These are phyloP conservation scores for Lathronympha strigana DNA, from an alignment of 2,888 invertebrate genomes.

Conservation along the genomic window DNA sequence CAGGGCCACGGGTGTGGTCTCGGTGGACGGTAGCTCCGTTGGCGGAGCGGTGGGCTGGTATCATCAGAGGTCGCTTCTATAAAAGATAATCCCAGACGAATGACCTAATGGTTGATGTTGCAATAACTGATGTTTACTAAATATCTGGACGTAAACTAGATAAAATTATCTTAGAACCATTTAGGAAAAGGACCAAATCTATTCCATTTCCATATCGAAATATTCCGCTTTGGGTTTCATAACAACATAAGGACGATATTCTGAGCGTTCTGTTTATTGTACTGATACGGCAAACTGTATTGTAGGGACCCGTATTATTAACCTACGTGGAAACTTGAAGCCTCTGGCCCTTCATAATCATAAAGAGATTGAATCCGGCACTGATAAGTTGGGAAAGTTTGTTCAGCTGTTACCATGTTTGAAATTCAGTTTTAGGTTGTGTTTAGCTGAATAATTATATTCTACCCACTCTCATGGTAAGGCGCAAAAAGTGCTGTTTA, in stretches of 20 bases:
- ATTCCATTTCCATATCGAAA: too few relatives aligned
- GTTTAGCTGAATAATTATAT: neutral
- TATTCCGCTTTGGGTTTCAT: neutral
- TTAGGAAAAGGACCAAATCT: neutral
- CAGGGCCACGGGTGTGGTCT: too few relatives aligned
- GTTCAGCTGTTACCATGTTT: conserved; percentile 12
- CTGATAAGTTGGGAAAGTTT: conserved; percentile 27
- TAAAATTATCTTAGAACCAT: neutral
- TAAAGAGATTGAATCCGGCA: conserved; percentile 28
- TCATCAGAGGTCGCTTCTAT: neutral
- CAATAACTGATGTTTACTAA: neutral
- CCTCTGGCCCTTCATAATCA: conserved; percentile 32
- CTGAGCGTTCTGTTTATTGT: conserved; percentile 10
- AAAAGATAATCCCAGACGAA: neutral
- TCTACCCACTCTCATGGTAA: neutral
- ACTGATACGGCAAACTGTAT: conserved; percentile 22
- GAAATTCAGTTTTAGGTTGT: conserved; percentile 3
- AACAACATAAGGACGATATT: conserved; percentile 7
- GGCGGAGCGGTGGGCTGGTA: too few relatives aligned
- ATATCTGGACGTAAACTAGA: too few relatives aligned
- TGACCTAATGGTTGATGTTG: neutral
- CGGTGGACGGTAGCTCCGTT: too few relatives aligned
- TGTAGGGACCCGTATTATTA: conserved; percentile 24
- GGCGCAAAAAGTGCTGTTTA: too few relatives aligned
- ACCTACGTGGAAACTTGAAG: conserved; percentile 34